Evolutionary conservation across 2,888 invertebrate genomes (phyloP), one percentile per base, ranked within the genome.

Genomic region (Drosophila tripunctata): DNA sequence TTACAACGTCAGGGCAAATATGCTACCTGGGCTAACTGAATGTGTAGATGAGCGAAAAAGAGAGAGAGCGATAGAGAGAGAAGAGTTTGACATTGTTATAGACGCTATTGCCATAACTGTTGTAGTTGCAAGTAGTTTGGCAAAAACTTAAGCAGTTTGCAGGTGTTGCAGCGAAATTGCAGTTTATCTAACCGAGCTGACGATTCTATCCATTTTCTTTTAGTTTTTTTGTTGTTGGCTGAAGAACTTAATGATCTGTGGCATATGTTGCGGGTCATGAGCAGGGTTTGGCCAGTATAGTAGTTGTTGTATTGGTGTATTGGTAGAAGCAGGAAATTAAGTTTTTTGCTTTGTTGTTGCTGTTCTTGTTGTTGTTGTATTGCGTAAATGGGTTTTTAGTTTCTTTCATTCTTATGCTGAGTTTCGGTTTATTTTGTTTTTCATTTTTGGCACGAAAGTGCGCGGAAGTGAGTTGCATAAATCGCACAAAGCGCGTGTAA

Each of bases 311-410:
- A 5, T 19, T n/a, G 22, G 27, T 30, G 12, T 12, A 44, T 5
- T 14, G 22, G 19, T 40, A 44, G 45, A 24, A 43, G 56, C 80
- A 87, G 83, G 83, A 83, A 83, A 83, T 83, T 87, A 83, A 81
- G 85, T 83, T 83, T 83, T 83, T 84, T 74, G 72, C 62, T 67
- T 72, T 78, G 73, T 73, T 86, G 78, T 84, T 27, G 27, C 10
- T 21, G 3, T 21, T 27, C 10, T 75, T 86, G 27, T 27, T 21
- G 3, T 21, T 27, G 27, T 75, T 86, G 78, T 84, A 72, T 78
- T 87, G 87, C 87, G 86, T 87, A 83, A 83, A 83, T 83, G 79
- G 85, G 70, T 87, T 83, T 86, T 81, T 74, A 78, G 87, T 78
- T 87, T 51, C 14, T 19, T 8, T 27, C 10, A 27, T 27, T 27